Evolutionary conservation across 2,797 vertebrate species (phyloP), one percentile per base, ranked within the genome.

Genomic region (Todus mexicanus): DNA sequence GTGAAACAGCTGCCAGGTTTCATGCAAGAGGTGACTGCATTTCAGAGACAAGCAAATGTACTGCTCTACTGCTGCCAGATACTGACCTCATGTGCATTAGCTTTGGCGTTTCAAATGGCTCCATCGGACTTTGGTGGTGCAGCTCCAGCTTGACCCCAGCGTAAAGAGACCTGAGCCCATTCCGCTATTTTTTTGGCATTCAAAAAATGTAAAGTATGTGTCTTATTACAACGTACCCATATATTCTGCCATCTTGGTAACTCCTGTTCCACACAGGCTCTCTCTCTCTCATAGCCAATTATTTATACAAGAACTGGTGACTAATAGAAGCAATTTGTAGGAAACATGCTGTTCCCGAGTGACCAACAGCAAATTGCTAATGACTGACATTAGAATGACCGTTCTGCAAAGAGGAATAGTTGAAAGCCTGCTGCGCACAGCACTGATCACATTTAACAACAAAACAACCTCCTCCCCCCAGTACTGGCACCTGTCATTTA

Each of bases 301-400:
- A 94, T 92, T 96, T 91, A 88, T 90, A 89, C 65, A 73, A 94
- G 90, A 91, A 92, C 79, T 53, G 84, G 66, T 92, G 96, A 93
- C 89, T 93, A 94, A 96, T 72, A 90, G 73, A 84, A 89, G 84
- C 90, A 85, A 94, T 95, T 93, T 92, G 79, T 87, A 90, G 85
- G 64, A 93, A 88, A 92, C 91, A 90, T 27, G 31, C 87, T 87
- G 90, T 92, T 95, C 94, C 89, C 56, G 78, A 94, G 79, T 93
- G 82, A 91, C 94, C 91, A 95, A 74, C 85, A 71, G 79, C 90
- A 91, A 95, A 93, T 81, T 92, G 91, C 66, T 95, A 92, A 91
- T 82, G 87, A 89, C 66, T 84, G 92, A 84, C 82, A 81, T 85
- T 84, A 91, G 45, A 90, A 80, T 66, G 91, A 93, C 91, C 40